A percentile compares a stretch with the other conserved stretches of the same genome.
Conservation (phyloP, 2,888 invertebrate genomes). For the Branchellion lobata region DNA sequence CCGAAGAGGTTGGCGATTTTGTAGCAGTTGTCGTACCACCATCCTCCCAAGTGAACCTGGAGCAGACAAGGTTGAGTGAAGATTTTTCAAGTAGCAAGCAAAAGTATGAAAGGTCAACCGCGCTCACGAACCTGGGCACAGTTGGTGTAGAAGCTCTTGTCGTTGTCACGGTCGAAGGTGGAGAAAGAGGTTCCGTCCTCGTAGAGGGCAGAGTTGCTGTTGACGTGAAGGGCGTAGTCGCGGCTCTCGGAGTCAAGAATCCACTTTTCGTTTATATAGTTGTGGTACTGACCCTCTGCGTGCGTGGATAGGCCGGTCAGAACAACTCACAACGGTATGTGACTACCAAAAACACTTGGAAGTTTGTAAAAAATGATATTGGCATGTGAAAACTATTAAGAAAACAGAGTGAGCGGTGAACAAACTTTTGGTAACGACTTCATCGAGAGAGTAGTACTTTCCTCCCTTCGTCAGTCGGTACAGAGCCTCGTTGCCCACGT, state of each 20-base stretch:
- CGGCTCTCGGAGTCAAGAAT: constrained; percentile 27
- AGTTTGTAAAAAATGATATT: no score
- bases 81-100: no score
- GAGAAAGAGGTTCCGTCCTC: constrained; percentile 41
- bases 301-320: neutral
- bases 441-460: constrained; percentile 31
- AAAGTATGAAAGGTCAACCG: no score
- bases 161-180: constrained; percentile 43
- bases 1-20: constrained; percentile 24
- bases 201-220: neutral
- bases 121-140: constrained; percentile 42
- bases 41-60: constrained; percentile 39
- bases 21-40: constrained; percentile 45
- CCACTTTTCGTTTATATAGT: neutral
- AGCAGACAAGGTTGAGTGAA: no score
- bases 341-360: no score
- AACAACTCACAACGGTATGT: no score
- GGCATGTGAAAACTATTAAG: no score
- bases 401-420: no score
- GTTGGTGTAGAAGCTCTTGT: constrained; percentile 45
- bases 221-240: constrained; percentile 29
- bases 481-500: constrained; percentile 39
- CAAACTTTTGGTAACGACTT: constrained; percentile 36
- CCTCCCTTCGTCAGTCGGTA: constrained; percentile 39
- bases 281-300: constrained; percentile 18